Evolutionary conservation across 2,797 vertebrate genomes (phyloP), one percentile per base, ranked within the genome.

Genomic region (Okamejei kenojei): DNA sequence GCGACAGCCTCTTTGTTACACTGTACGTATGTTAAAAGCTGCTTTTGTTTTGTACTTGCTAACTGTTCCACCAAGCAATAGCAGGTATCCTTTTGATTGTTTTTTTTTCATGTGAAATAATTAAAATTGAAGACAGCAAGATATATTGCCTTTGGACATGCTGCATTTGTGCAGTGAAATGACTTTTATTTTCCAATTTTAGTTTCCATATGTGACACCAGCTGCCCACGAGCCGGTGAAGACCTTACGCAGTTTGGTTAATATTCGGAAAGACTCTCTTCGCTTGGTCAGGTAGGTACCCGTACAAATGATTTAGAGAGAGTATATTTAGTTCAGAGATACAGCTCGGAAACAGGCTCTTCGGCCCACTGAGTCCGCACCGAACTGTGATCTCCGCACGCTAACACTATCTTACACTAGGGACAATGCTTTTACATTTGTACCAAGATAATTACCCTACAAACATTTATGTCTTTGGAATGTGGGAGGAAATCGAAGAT

Each of bases 151-250:
- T 29, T 17, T 54, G 21, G 11, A 74, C 68, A 26, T 58, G 7
- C 11, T 74, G 38, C n/a, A 11, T 29, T 74, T 15, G 19, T 45
- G 11, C 11, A 58, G 58, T 92, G 38, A 73, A 74, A 8, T 68
- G n/a, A 74, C 11, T 68, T 35, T 76, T 58, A 7, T 76, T 38
- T 80, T 15, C 9, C 35, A 73, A 74, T 92, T 71, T 74, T 94
- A 99, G 99, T 99, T 99, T 94, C 99, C 99, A 0, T 99, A 99
- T 8, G 97, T 99, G 94, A 99, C 99, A 6, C 99, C 99, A 26
- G 98, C 99, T 9, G 98, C 98, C 26, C 99, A 99, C 0, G 99
- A 99, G 95, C 98, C 99, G 0, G 99, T 99, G 95, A 99, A 99
- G 96, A 99, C 99, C 0, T 95, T 99, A 93, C 97, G 99, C 94